These are phyloP conservation scores for Asobara japonica DNA, from an alignment of 1,140 invertebrate species.

Conservation along the genomic window DNA sequence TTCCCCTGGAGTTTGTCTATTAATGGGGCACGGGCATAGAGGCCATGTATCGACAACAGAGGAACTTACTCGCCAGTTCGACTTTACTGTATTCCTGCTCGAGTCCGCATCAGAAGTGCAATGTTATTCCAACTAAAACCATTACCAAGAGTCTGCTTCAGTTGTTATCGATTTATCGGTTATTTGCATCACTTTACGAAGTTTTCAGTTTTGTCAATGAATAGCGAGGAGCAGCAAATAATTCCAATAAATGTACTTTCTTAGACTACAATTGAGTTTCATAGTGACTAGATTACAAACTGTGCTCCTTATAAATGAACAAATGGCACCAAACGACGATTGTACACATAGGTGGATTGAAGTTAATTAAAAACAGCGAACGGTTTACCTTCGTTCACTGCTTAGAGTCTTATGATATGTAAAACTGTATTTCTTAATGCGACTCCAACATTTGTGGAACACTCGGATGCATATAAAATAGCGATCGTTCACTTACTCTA, in stretches of 20 bases:
- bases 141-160: conserved; percentile 29
- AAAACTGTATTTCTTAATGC: conserved; percentile 42
- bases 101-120: conserved; percentile 51
- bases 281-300: conserved; percentile 68
- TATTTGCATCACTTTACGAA: conserved; percentile 15
- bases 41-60: too few species aligned
- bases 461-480: conserved; percentile 65
- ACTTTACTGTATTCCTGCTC: conserved; percentile 53
- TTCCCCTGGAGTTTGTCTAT: too few species aligned
- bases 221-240: background rate
- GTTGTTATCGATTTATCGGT: conserved; percentile 30
- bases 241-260: background rate
- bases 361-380: conserved; percentile 28
- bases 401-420: conserved; percentile 17
- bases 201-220: background rate
- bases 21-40: too few species aligned
- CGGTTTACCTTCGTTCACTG: conserved; percentile 9
- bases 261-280: conserved; percentile 67
- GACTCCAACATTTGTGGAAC: conserved; percentile 61
- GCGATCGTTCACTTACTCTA: conserved; percentile 55
- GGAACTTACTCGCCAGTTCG: too few species aligned
- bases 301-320: conserved; percentile 47
- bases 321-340: conserved; percentile 60
- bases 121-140: conserved; percentile 44
- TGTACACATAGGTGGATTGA: conserved; percentile 56